A percentile compares a stretch with the other conserved stretches of the same genome.
Conservation (phyloP, 92 coral and sea anemone genomes). For the Umimayanthus chanpuru region DNA sequence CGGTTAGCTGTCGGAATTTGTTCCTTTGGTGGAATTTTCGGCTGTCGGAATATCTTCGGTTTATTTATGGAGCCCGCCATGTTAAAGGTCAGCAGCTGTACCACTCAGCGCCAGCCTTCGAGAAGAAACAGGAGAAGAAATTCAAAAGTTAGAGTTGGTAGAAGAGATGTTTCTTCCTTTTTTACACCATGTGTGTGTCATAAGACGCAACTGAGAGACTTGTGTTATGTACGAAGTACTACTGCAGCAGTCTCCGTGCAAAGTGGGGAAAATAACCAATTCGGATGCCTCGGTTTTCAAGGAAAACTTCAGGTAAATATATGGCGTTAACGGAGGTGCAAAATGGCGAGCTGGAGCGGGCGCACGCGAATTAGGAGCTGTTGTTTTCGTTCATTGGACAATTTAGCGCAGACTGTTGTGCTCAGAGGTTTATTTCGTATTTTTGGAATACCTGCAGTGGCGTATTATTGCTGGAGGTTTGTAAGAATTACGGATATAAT, state of each 20-base stretch:
- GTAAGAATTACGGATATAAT: neutral
- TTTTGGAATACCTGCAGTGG: neutral
- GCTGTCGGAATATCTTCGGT: slow-evolving; percentile 13
- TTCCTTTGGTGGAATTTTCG: neutral
- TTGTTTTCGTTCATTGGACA: neutral
- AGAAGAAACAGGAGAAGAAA: neutral
- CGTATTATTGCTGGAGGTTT: neutral
- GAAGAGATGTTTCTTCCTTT: neutral
- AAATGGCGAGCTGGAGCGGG: neutral
- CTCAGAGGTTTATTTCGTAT: neutral
- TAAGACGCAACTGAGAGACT: neutral
- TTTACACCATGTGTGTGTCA: neutral
- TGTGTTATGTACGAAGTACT: slow-evolving; percentile 38
- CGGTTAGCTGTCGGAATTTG: slow-evolving; percentile 19
- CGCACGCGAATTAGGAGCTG: too few relatives aligned
- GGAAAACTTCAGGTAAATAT: slow-evolving; percentile 72
- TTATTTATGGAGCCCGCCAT: slow-evolving; percentile 13
- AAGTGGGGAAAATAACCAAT: slow-evolving; percentile 34
- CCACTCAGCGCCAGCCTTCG: slow-evolving; percentile 59
- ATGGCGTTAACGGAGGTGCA: neutral
- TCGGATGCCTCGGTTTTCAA: slow-evolving; percentile 93
- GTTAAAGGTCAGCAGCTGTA: slow-evolving; percentile 64
- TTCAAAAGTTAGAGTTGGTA: neutral
- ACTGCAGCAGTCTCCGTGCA: slow-evolving; percentile 8
- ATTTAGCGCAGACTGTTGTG: neutral